Base-by-base conservation (phyloP, 2,797 vertebrate species). In the Nyctibius grandis region DNA sequence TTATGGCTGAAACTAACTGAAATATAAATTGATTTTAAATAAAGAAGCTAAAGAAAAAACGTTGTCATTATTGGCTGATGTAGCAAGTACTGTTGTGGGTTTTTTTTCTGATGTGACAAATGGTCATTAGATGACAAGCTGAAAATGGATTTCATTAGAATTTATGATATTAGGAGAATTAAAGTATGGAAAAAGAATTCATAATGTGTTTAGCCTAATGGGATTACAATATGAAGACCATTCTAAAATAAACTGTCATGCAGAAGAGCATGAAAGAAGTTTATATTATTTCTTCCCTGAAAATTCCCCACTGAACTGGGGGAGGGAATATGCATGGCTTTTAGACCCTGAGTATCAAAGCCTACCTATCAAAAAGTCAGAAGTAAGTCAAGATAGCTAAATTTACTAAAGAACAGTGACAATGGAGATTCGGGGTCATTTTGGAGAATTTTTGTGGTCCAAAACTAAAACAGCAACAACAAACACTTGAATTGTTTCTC, bases 11-110 rank as follows among this genome's bases (percentile, higher is more conserved):
- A 89, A 80, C 92, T 89, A 65, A 75, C 33, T 94, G 86, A 51
- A 79, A 85, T 83, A 34, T 95, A 82, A 91, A 89, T 18, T 79
- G 68, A 93, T 96, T 85, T 96, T 97, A 69, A 95, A 94, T 74
- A 77, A 97, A 95, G 93, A 81, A 87, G 45, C 67, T 93, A 79
- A 95, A 90, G 53, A 76, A 84, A 91, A 81, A 11, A 22, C 64
- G 38, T 86, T 80, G 44, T 96, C 80, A 22, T 90, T 65, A 17
- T 88, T 96, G 81, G 6, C 42, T 93, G 51, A 68, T 85, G 38
- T 53, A 88, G 50, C 14, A 87, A 75, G 31, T 82, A 34, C 28
- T 67, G 22, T 40, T 68, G 25, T n/a, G 61, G 7, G 3, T 2
- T 3, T 11, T 56, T 81, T 40, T 60, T 54, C 36, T 72, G 9